These are phyloP conservation scores for Drosophila seguyi DNA, from an alignment of 1,140 invertebrate species.

Conservation along the genomic window DNA sequence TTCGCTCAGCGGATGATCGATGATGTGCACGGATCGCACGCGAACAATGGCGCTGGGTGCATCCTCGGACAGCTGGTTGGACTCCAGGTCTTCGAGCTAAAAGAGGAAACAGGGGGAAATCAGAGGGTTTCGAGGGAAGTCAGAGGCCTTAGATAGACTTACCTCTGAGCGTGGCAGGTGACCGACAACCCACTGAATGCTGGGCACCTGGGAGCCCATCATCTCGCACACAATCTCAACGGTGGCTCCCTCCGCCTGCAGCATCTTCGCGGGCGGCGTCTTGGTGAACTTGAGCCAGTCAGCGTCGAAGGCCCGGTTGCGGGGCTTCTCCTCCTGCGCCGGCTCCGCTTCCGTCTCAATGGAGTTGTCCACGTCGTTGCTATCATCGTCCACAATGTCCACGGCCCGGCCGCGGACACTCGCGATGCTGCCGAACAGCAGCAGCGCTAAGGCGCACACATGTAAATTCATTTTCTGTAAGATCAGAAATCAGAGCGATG, in stretches of 20 bases:
- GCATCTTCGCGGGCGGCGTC: constrained; percentile 82
- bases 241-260: constrained; percentile 85
- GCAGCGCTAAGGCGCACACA: constrained; percentile 80
- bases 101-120: neutral
- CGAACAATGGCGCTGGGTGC: constrained; percentile 87
- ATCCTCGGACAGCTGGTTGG: constrained; percentile 86
- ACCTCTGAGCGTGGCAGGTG: constrained; percentile 88
- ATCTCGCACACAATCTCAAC: constrained; percentile 90
- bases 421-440: constrained; percentile 70
- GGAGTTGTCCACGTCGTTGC: constrained; percentile 79
- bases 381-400: constrained; percentile 74
- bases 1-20: constrained; percentile 75
- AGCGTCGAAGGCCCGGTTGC: constrained; percentile 54
- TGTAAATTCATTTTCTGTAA: constrained; percentile 85
- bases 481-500: neutral
- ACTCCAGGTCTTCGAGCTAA: constrained; percentile 79
- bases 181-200: constrained; percentile 89
- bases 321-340: constrained; percentile 42
- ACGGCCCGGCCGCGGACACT: constrained; percentile 70
- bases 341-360: constrained; percentile 62
- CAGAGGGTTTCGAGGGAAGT: neutral
- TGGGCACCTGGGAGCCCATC: constrained; percentile 89
- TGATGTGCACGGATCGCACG: constrained; percentile 88
- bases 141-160: constrained; percentile 44
- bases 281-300: constrained; percentile 87